Evolutionary conservation across 2,797 vertebrate genomes (phyloP).

Genomic region (Scarus forsteni): DNA sequence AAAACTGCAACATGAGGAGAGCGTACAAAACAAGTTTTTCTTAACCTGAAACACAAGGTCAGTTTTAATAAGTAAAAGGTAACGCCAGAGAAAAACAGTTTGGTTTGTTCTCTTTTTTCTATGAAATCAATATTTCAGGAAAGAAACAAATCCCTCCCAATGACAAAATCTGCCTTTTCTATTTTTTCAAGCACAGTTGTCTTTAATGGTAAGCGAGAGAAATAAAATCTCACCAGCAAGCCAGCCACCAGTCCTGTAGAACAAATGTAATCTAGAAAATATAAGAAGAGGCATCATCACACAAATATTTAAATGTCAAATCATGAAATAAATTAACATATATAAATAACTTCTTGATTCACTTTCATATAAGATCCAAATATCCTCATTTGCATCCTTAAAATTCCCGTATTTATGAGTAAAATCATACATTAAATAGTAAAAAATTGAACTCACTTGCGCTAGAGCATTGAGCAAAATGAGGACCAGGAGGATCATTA

Average conservation of each 20-base stretch:
- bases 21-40: conserved; percentile 58
- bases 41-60: conserved; percentile 67
- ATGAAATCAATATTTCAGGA: conserved; percentile 57
- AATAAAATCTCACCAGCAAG: conserved; percentile 87
- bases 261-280: conserved; percentile 86
- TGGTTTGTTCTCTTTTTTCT: conserved; percentile 40
- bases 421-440: too few relatives aligned
- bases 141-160: conserved; percentile 29
- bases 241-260: conserved; percentile 95
- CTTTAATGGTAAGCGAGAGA: conserved; percentile 20
- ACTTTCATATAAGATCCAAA: too few relatives aligned
- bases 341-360: too few relatives aligned
- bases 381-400: too few relatives aligned
- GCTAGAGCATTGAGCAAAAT: conserved; percentile 84
- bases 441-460: conserved; percentile 85
- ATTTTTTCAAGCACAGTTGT: conserved; percentile 7
- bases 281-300: too few relatives aligned
- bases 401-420: too few relatives aligned
- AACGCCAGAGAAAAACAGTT: conserved; percentile 55
- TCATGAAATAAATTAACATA: neutral
- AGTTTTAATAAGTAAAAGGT: conserved; percentile 58
- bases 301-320: neutral
- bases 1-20: conserved; percentile 45
- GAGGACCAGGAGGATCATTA: conserved; percentile 83
- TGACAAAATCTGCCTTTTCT: conserved; percentile 14